Conservation (phyloP, 1,140 invertebrate species). For the Drosophila baimaii region DNA sequence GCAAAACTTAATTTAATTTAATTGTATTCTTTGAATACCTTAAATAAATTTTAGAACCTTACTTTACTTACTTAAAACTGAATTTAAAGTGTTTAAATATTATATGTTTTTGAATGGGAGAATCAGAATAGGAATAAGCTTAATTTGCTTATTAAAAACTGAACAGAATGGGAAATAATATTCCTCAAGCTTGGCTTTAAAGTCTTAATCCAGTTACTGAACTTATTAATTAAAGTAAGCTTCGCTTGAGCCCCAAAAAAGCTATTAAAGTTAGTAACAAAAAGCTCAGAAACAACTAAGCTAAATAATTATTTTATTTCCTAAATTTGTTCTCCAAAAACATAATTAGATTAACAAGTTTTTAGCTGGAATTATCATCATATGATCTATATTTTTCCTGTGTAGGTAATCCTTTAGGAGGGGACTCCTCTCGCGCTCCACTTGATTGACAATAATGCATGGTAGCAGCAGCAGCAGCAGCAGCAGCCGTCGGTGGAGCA, state of each 20-base stretch:
- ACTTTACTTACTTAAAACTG: neutral
- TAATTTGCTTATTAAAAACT: too few relatives aligned
- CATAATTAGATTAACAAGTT: too few relatives aligned
- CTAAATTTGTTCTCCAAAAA: neutral
- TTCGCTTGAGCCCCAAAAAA: too few relatives aligned
- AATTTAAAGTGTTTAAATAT: neutral
- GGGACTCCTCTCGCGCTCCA: conserved; percentile 36
- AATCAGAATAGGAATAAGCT: too few relatives aligned
- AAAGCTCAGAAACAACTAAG: neutral
- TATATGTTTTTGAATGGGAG: too few relatives aligned
- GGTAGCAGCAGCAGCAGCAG: conserved; percentile 68
- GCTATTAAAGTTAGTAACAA: too few relatives aligned
- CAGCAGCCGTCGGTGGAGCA: conserved; percentile 29
- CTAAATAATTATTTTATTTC: neutral
- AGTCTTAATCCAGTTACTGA: too few relatives aligned
- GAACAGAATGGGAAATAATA: too few relatives aligned
- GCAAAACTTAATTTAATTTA: neutral
- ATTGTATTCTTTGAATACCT: neutral
- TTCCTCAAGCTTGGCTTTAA: too few relatives aligned
- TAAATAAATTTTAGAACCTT: neutral
- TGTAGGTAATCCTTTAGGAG: conserved; percentile 67
- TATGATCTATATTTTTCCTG: neutral
- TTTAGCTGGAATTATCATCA: neutral
- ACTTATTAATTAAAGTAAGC: too few relatives aligned
- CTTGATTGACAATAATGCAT: conserved; percentile 84